These are phyloP conservation scores for Scomber colias DNA, from an alignment of 2,113 vertebrate genomes.

Conservation along the genomic window DNA sequence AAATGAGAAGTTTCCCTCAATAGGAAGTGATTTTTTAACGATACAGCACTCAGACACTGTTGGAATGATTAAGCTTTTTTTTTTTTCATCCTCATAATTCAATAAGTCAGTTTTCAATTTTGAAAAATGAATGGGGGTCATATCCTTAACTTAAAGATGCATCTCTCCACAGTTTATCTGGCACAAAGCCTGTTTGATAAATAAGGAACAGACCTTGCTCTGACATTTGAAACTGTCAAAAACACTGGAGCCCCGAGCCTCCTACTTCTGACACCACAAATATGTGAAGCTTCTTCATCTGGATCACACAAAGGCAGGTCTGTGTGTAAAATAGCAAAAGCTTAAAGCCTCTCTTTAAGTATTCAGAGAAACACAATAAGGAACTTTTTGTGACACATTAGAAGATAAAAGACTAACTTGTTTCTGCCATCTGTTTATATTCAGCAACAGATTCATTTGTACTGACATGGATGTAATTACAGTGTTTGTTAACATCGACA, in stretches of 20 bases:
- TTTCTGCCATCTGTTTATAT: background rate
- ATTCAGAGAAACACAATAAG: background rate
- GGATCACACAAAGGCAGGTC: slow-evolving; percentile 43
- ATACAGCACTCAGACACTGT: background rate
- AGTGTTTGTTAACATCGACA: background rate
- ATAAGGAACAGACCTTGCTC: background rate
- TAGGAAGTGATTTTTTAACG: background rate
- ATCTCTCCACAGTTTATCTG: background rate
- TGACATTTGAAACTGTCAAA: background rate
- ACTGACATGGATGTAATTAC: background rate
- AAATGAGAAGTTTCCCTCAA: background rate
- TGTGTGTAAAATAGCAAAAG: slow-evolving; percentile 15
- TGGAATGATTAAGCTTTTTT: background rate
- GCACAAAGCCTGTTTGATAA: background rate
- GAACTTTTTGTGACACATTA: background rate
- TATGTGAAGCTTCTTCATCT: slow-evolving; percentile 27
- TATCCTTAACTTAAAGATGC: background rate
- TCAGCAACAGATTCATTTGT: background rate
- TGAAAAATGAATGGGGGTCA: background rate
- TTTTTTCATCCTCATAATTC: background rate
- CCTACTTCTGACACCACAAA: slow-evolving; percentile 31
- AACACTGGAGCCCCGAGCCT: background rate
- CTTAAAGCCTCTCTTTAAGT: background rate
- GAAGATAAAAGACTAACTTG: background rate
- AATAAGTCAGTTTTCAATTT: background rate